Base-by-base conservation (phyloP, 2,113 vertebrate species). In the Notarius lentiginosus region DNA sequence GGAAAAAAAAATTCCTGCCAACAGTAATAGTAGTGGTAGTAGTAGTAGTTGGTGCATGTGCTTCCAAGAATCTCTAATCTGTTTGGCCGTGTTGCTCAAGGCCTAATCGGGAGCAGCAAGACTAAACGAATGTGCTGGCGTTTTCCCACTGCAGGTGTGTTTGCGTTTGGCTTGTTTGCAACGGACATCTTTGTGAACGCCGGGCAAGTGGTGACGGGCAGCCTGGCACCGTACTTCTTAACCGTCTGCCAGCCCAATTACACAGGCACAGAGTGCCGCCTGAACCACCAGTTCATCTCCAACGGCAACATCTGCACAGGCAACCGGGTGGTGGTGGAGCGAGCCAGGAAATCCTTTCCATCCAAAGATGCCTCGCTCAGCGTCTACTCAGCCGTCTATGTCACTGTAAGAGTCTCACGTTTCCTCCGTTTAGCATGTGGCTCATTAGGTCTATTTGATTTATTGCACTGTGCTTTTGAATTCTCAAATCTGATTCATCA, bases 131-230 rank as follows among this genome's bases (percentile, higher is more conserved):
- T 49, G 5, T 85, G 70, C 22, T 58, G 79, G 30, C 56, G 72
- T 58, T 34, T 87, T 87, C 60, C 56, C 68, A 10, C 30, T 83
- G 5, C 93, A 99, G 98, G 98, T 88, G 98, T 99, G 79, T 99
- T 99, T 93, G 98, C 98, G 0, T 99, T 99, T 88, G 98, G 98
- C 87, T 96, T 99, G 92, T 99, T 99, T 94, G 97, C 98, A 90
- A 99, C 98, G 5, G 98, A 99, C 94, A 99, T 99, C 95, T 99
- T 99, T 91, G 97, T 99, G 91, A 99, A 99, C 0, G 97, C 97
- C 0, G 97, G 98, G 87, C 98, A 99, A 94, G 97, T 99, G 86
- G 98, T 99, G 92, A 99, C 97, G 0, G 98, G 98, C 10, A 97
- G 97, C 89, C 95, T 99, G 75, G 95, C 98, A 6, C 98, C 98